Evolutionary conservation across 2,888 invertebrate genomes (phyloP), one percentile per base, ranked within the genome.

Genomic region (Lithosia quadra): DNA sequence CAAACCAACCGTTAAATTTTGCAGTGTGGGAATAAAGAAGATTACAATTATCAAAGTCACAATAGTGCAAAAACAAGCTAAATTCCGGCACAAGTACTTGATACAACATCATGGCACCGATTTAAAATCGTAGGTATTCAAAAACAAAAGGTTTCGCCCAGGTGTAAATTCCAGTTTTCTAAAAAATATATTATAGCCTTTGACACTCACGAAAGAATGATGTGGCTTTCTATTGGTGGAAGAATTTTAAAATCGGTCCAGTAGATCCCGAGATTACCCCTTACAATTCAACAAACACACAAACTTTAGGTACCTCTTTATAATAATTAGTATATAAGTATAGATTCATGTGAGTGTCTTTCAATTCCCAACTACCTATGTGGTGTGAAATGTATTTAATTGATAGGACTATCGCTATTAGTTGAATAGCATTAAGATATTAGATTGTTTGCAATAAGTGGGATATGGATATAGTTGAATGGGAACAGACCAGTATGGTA

Each of bases 1-100:
- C 13, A 63, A 63, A 34, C 63, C 55, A 49, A 63, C 63, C 63
- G 63, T 63, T 63, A 63, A 63, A 63, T 55, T 34, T 18, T 21
- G 33, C 33, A 53, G 55, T 34, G 63, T 63, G 63, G 55, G 63
- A 63, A 63, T 28, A 62, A n/a, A 36, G 21, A 55, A 63, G 34
- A 55, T 13, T 5, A 36, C 55, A 63, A 63, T 63, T 24, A 55
- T 55, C 53, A 15, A n/a, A 53, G 13, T 43, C 21, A 63, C 63
- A 63, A 63, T 53, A 55, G 63, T 22, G 21, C 22, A 55, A 63
- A 49, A 63, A 55, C 60, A 33, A 65, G 22, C 65, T 43, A 21
- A 55, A 56, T 36, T 57, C n/a, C 13, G 49, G 9, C 24, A 60
- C 60, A 36, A 2, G 3, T 60, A 60, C 60, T 43, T 43, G 5